phyloP scores from a whole-genome alignment of 2,113 vertebrate species.

The Arvicanthis niloticus region DNA sequence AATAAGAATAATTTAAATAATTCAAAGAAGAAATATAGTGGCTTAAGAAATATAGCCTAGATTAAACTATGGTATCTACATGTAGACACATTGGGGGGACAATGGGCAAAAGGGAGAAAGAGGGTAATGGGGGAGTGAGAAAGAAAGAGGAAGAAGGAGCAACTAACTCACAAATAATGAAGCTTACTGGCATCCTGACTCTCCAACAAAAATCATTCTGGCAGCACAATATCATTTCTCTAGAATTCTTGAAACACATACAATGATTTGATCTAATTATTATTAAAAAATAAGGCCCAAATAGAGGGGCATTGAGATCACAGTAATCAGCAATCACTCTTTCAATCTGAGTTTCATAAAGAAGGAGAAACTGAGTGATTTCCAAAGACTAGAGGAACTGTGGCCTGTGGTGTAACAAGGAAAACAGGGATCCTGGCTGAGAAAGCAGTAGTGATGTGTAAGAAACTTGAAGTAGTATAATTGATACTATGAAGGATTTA shows the following conservation, averaged over 20 bases:
- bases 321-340: neutral
- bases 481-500: too few species aligned
- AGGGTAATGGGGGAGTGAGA: too few species aligned
- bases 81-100: neutral
- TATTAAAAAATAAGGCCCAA: neutral
- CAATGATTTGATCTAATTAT: neutral
- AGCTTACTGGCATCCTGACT: neutral
- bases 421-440: neutral
- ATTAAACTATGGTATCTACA: neutral
- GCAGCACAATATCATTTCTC: neutral
- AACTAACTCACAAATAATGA: neutral
- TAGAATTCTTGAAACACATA: neutral
- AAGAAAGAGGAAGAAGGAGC: too few species aligned
- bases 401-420: neutral
- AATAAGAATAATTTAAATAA: neutral
- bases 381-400: neutral
- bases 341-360: neutral
- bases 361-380: neutral
- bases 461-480: too few species aligned
- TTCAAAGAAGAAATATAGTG: neutral
- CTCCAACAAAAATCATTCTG: neutral
- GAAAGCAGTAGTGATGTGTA: neutral
- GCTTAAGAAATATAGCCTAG: neutral
- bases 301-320: neutral
- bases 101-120: too few species aligned